Evolutionary conservation across 2,888 invertebrate species (phyloP).

Genomic region (Hipparchia semele): DNA sequence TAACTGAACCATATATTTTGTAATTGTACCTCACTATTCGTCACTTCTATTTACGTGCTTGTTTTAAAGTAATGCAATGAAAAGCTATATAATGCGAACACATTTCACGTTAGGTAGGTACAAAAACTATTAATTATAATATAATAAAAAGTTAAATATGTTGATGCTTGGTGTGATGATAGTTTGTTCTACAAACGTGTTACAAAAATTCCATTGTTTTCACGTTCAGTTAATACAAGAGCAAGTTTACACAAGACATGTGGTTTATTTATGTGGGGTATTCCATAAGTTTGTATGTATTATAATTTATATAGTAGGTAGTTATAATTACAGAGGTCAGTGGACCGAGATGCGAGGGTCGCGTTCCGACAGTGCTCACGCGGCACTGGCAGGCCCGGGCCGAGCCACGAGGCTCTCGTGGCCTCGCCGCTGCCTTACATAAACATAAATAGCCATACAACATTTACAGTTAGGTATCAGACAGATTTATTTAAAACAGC

Average conservation of each 20-base stretch:
- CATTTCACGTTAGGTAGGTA: not conserved
- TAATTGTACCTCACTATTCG: conserved; percentile 28
- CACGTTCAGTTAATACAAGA: conserved; percentile 66
- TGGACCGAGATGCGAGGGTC: conserved; percentile 63
- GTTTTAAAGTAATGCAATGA: conserved; percentile 5
- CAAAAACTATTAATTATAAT: conserved; percentile 3
- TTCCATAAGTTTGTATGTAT: conserved; percentile 54
- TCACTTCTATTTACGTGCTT: not conserved
- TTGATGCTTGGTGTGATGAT: not conserved
- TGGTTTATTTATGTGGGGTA: conserved; percentile 53
- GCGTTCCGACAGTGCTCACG: conserved; percentile 38
- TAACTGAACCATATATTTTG: conserved; percentile 56
- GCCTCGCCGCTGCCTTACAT: conserved; percentile 47
- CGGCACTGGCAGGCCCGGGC: conserved; percentile 41
- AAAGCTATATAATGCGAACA: conserved; percentile 7
- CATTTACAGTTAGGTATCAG: conserved; percentile 57
- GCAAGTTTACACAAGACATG: conserved; percentile 59
- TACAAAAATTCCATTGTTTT: not conserved
- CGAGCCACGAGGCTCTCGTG: conserved; percentile 51
- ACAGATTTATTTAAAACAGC: conserved; percentile 60
- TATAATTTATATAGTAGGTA: conserved; percentile 46
- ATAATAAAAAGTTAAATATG: not conserved
- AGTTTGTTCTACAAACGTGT: conserved; percentile 2
- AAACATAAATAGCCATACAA: conserved; percentile 64
- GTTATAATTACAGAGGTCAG: conserved; percentile 50